Evolutionary conservation across 1,140 invertebrate genomes (phyloP).

Genomic region (Drosophila mayri): DNA sequence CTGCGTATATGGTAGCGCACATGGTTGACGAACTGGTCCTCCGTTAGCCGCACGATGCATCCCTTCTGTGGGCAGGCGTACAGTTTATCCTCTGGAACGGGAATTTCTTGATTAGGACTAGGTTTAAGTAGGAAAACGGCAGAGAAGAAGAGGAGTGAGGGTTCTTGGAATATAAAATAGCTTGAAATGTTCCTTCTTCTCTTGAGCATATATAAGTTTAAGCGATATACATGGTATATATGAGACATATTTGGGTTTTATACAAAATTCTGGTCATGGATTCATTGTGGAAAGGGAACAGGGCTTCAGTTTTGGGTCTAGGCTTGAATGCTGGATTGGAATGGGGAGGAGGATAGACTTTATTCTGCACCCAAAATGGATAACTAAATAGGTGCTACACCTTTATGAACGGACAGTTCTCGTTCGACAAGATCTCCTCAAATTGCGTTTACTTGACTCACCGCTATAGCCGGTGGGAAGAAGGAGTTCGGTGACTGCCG

Average conservation of each 20-base stretch:
- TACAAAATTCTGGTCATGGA: too few species aligned
- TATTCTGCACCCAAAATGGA: too few species aligned
- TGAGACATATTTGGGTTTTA: too few species aligned
- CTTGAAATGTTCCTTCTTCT: not conserved
- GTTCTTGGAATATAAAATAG: not conserved
- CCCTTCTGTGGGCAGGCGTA: conserved; percentile 50
- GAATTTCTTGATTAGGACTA: not conserved
- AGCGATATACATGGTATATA: too few species aligned
- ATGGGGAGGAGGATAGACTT: too few species aligned
- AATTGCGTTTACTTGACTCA: conserved; percentile 20
- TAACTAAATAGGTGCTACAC: not conserved
- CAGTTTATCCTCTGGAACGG: conserved; percentile 33
- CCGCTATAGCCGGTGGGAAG: conserved; percentile 33
- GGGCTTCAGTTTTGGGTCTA: too few species aligned
- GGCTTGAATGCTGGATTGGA: too few species aligned
- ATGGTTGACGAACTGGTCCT: conserved; percentile 48
- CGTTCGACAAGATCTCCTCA: not conserved
- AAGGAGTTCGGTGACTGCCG: conserved; percentile 18
- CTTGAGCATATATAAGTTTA: not conserved
- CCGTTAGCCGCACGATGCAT: conserved; percentile 36
- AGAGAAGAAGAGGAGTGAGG: not conserved
- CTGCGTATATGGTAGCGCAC: conserved; percentile 49
- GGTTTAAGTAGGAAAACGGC: not conserved
- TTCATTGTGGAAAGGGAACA: too few species aligned
- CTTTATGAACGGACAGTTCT: too few species aligned